Percentiles rank a stretch among this genome's conserved stretches.
These are phyloP conservation scores for Ceyx erithaca DNA, from an alignment of 2,797 vertebrate species.

Conservation along the genomic window DNA sequence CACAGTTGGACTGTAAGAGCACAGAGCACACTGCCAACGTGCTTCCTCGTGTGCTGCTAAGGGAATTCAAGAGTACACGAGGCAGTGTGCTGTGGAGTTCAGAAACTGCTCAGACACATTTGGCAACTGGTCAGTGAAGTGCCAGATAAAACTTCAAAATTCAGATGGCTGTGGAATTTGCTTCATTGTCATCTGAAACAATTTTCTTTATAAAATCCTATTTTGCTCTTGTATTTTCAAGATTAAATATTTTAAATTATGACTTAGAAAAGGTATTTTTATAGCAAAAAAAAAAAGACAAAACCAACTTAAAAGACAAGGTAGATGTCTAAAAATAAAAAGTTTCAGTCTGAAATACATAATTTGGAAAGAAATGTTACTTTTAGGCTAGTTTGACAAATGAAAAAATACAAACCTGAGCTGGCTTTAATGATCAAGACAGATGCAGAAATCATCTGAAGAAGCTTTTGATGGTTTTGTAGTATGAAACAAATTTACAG, in stretches of 20 bases:
- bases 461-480: neutral
- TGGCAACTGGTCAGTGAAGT: neutral
- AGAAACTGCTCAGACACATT: neutral
- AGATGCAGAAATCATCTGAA: neutral
- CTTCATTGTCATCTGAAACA: neutral
- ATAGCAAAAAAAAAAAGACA: too few species aligned
- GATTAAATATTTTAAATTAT: too few species aligned
- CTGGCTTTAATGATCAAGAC: neutral
- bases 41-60: neutral
- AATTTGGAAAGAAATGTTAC: neutral
- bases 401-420: neutral
- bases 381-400: neutral
- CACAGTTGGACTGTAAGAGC: neutral
- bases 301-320: neutral
- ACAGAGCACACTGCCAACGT: neutral
- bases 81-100: neutral
- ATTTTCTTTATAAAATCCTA: too few species aligned
- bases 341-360: neutral
- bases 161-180: neutral
- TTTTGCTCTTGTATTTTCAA: too few species aligned
- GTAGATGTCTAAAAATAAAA: neutral
- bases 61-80: neutral
- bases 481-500: neutral
- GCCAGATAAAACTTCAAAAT: neutral
- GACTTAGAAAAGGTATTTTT: too few species aligned